Percentiles rank a stretch among this genome's conserved stretches.
Conservation (phyloP, 2,113 vertebrate species). For the Entosphenus tridentatus region DNA sequence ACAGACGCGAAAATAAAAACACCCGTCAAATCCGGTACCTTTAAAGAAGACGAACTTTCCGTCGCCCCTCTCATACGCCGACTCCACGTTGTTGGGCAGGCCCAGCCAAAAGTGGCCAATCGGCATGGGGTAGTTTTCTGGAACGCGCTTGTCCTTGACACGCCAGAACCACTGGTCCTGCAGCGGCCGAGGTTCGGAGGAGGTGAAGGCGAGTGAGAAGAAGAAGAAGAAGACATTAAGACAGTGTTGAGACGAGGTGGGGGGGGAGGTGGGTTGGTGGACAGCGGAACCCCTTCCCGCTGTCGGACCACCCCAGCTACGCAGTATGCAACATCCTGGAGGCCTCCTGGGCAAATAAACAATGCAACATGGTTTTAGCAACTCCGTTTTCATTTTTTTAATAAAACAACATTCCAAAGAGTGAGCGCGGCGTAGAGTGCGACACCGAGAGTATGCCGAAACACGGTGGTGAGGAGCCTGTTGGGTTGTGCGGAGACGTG, state of each 20-base stretch:
- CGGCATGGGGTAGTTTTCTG: conserved; percentile 87
- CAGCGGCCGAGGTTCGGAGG: neutral
- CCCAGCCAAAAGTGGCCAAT: conserved; percentile 79
- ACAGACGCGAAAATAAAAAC: too few species aligned
- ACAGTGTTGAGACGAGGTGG: neutral
- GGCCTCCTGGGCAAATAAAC: neutral
- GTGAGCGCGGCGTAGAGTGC: too few species aligned
- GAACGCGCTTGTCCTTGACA: conserved; percentile 59
- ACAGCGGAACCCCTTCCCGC: neutral
- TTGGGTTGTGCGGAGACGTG: too few species aligned
- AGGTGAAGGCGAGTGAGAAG: neutral
- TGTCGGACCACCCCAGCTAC: neutral
- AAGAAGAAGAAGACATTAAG: neutral
- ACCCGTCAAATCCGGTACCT: conserved; percentile 26
- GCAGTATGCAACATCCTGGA: neutral
- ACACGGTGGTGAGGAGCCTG: too few species aligned
- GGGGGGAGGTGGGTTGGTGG: neutral
- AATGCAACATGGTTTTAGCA: neutral
- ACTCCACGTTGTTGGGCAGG: conserved; percentile 53
- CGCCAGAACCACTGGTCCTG: conserved; percentile 91
- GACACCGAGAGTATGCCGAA: too few species aligned
- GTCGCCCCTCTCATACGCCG: conserved; percentile 69
- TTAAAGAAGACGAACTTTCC: conserved; percentile 87
- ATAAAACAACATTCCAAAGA: too few species aligned
- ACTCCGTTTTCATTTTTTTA: too few species aligned